phyloP scores from a whole-genome alignment of 2,797 vertebrate species.

The Carduelis carduelis region DNA sequence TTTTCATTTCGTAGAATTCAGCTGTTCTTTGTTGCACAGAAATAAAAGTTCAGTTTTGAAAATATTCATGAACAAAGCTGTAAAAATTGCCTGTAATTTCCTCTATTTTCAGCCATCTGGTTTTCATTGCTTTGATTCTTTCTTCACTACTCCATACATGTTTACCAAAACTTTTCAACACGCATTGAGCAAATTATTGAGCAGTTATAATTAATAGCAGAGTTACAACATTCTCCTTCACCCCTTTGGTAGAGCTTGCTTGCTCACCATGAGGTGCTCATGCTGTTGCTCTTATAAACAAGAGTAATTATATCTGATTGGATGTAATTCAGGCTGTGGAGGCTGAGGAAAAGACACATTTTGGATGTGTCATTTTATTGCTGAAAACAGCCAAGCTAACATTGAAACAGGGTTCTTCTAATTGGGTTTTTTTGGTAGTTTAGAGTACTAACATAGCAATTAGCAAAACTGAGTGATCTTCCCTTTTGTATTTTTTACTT shows the following conservation, averaged over 20 bases:
- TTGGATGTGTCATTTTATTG: neutral
- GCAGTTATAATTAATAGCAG: conserved; percentile 71
- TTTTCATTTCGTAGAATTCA: conserved; percentile 51
- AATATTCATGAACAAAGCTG: conserved; percentile 73
- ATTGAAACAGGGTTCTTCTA: neutral
- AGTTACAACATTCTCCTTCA: conserved; percentile 23
- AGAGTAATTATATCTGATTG: conserved; percentile 15
- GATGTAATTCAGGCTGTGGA: neutral
- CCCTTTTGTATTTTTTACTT: neutral
- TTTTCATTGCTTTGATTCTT: conserved; percentile 71
- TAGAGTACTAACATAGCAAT: neutral
- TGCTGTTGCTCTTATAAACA: conserved; percentile 30
- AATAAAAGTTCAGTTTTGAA: conserved; percentile 72
- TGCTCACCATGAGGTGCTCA: conserved; percentile 2
- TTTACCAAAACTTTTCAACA: conserved; percentile 76
- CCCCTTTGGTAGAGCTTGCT: conserved; percentile 20
- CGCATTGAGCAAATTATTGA: conserved; percentile 58
- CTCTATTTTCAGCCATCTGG: conserved; percentile 76
- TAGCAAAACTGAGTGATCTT: neutral
- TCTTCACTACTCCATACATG: conserved; percentile 38
- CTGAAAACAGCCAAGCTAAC: neutral
- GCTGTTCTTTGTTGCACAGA: conserved; percentile 65
- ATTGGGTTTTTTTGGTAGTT: neutral
- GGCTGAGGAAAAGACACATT: neutral
- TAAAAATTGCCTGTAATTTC: conserved; percentile 74